Percentiles rank a stretch among this genome's conserved stretches.
Conservation (phyloP, 2,113 vertebrate species). For the Peromyscus californicus region DNA sequence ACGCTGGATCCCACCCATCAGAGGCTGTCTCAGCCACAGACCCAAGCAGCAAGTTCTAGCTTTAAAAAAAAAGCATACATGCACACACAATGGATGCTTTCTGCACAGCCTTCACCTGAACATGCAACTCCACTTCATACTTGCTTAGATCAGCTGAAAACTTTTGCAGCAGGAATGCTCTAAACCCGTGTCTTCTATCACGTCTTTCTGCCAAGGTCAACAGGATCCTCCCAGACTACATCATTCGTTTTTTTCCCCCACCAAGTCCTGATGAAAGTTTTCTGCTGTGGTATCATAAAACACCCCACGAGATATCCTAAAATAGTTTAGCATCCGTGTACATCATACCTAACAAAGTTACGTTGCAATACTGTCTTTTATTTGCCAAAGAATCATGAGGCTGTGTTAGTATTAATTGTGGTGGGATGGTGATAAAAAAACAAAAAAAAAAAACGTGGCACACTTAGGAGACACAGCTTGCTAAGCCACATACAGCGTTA, state of each 20-base stretch:
- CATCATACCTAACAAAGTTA: background rate
- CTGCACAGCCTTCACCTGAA: background rate
- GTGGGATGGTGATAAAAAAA: background rate
- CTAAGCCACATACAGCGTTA: background rate
- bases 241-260: background rate
- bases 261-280: background rate
- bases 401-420: background rate
- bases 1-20: background rate
- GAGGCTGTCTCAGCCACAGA: background rate
- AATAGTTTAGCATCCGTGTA: background rate
- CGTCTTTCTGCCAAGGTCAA: constrained; percentile 3
- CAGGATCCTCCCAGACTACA: background rate
- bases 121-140: background rate
- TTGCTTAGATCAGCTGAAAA: constrained; percentile 9
- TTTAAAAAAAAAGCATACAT: background rate
- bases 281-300: background rate
- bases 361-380: background rate
- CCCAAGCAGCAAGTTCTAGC: background rate
- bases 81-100: background rate
- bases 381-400: constrained; percentile 13
- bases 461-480: background rate
- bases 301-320: background rate
- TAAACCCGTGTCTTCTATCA: background rate
- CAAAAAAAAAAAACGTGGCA: background rate
- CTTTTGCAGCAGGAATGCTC: constrained; percentile 11